Base-by-base conservation (phyloP, 2,888 invertebrate genomes). In the Scelioninae gen. 2 region DNA sequence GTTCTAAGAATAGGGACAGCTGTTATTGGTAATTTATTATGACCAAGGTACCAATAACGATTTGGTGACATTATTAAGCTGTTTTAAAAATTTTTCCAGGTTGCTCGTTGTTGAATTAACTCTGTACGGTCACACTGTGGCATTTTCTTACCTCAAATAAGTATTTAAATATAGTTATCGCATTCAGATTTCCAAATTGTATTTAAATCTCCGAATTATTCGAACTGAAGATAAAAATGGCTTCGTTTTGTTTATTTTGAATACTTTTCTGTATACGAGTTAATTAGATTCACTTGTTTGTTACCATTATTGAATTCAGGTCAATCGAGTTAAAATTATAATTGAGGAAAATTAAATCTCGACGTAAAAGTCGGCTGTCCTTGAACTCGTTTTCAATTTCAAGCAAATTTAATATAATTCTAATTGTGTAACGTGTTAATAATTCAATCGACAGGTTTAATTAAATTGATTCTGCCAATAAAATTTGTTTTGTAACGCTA, bases 351-450 rank as follows among this genome's bases (percentile, higher is more conserved):
- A 60, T 60, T 35, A 45, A 46, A 46, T 58, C 31, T 58, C 33
- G 13, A 22, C 19, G 33, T 35, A 35, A 60, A 60, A 31, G 19
- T 60, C 48, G 16, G 33, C 19, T 37, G 39, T 60, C 48, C 60
- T 60, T 60, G 46, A 60, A 60, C 60, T 48, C 60, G 33, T 58
- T 45, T 45, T 35, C 58, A 43, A 31, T 57, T 57, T 57, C 31
- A 39, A 52, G 19, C 18, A 15, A 19, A 33, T 18, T 25, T 35
- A 52, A 52, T 52, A 13, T 35, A 35, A 31, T 48, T 48, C 31
- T 16, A 16, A 48, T 48, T 48, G 16, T 31, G 16, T 31, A 48
- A 48, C 46, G 39, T 43, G 22, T 22, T 43, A 43, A 43, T 43
- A 19, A 43, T 43, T 43, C 41, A 41, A 41, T 41, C 2, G 19